Conservation (phyloP, 2,888 invertebrate species). For the Adineta ricciae region DNA sequence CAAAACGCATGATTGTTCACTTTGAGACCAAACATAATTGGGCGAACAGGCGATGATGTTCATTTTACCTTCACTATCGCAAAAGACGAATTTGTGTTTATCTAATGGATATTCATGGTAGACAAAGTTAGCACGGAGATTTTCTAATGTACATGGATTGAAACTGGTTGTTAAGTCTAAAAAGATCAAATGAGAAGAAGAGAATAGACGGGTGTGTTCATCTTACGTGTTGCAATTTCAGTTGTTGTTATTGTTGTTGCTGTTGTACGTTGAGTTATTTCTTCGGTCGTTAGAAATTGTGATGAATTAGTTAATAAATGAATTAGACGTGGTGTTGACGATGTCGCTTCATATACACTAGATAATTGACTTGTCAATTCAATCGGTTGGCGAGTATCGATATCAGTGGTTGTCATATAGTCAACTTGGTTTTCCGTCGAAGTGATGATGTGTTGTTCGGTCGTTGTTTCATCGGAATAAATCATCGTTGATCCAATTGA, state of each 20-base stretch:
- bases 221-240: background rate
- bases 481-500: background rate
- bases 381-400: background rate
- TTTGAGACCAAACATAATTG: slow-evolving; percentile 29
- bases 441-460: background rate
- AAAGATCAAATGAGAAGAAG: background rate
- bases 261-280: background rate
- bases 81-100: slow-evolving; percentile 30
- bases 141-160: slow-evolving; percentile 29
- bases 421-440: background rate
- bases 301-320: background rate
- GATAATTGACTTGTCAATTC: background rate
- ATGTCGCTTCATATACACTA: background rate
- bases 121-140: slow-evolving; percentile 16
- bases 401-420: background rate
- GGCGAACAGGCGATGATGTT: slow-evolving; percentile 24
- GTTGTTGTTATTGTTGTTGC: background rate
- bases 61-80: slow-evolving; percentile 21
- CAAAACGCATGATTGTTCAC: slow-evolving; percentile 22
- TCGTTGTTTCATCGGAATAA: background rate
- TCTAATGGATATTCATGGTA: slow-evolving; percentile 29
- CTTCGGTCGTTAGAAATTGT: background rate
- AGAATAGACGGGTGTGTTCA: no score
- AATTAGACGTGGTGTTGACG: background rate
- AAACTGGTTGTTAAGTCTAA: background rate